Evolutionary conservation across 1,140 invertebrate species (phyloP).

Genomic region (Homalodisca vitripennis): DNA sequence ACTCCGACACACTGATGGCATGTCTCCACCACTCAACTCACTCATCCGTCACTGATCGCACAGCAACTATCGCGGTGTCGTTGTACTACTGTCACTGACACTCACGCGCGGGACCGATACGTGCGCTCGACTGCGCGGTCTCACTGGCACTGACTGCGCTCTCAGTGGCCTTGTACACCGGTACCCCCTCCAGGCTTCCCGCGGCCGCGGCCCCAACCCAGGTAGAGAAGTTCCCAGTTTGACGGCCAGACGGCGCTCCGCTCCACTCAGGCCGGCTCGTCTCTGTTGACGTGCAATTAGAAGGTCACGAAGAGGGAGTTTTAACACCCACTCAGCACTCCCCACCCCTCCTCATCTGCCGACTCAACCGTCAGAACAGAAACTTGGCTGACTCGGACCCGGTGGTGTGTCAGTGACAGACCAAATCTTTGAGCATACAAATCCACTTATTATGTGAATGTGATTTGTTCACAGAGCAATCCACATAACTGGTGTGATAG

Average conservation of each 20-base stretch:
- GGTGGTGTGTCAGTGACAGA: conserved; percentile 1
- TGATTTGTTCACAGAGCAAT: too few relatives aligned
- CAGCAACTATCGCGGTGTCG: too few relatives aligned
- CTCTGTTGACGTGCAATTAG: conserved; percentile 28
- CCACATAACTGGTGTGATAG: too few relatives aligned
- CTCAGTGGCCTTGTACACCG: conserved; percentile 4
- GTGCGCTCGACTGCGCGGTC: conserved; percentile 13
- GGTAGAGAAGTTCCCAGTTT: conserved; percentile 25
- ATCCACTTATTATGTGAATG: too few relatives aligned
- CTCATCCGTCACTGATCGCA: conserved; percentile 34
- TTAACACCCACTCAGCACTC: conserved; percentile 28
- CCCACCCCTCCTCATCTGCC: conserved; percentile 15
- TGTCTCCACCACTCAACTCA: conserved; percentile 38
- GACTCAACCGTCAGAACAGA: not conserved
- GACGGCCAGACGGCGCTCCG: conserved; percentile 27
- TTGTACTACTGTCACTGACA: not conserved
- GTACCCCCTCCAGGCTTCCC: conserved; percentile 6
- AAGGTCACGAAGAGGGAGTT: conserved; percentile 32
- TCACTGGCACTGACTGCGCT: conserved; percentile 28
- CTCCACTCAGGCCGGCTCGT: not conserved
- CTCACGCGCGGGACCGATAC: conserved; percentile 4
- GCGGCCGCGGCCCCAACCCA: conserved; percentile 18
- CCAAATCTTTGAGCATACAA: too few relatives aligned
- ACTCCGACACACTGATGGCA: conserved; percentile 22
- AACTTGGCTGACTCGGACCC: too few relatives aligned